A percentile compares a stretch with the other conserved stretches of the same genome.
phyloP scores from a whole-genome alignment of 2,888 invertebrate genomes.

The Antheraea assamensis region DNA sequence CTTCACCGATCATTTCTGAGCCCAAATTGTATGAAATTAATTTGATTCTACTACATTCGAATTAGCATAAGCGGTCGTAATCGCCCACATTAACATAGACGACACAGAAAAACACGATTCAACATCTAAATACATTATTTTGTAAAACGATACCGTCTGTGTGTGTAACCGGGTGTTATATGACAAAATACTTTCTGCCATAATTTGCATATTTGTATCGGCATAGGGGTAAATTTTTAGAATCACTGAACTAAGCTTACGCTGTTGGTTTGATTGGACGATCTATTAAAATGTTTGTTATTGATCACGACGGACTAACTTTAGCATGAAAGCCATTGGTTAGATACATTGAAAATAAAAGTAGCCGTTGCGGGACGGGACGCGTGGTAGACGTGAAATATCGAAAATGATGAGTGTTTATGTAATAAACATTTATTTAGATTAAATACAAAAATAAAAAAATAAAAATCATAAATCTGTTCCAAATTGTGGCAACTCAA shows the following conservation, averaged over 20 bases:
- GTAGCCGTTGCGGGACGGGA: too few relatives aligned
- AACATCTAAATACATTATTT: slow-evolving; percentile 7
- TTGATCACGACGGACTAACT: background rate
- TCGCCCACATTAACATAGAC: background rate
- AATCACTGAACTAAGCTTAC: background rate
- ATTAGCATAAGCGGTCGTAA: background rate
- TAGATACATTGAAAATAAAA: too few relatives aligned
- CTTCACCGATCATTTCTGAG: background rate
- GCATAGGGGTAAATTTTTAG: slow-evolving; percentile 10
- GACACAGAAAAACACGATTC: background rate
- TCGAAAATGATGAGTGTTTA: too few relatives aligned
- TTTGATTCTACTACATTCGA: background rate
- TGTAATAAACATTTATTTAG: too few relatives aligned
- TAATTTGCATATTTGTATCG: background rate
- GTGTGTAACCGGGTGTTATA: background rate
- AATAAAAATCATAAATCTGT: too few relatives aligned
- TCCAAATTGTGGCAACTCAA: too few relatives aligned
- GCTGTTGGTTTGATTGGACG: background rate
- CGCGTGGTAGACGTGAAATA: too few relatives aligned
- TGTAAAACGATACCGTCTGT: background rate
- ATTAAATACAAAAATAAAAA: too few relatives aligned
- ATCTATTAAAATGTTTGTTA: background rate
- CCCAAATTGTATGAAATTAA: background rate
- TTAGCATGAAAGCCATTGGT: too few relatives aligned
- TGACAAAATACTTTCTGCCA: background rate